phyloP scores from a whole-genome alignment of 1,140 invertebrate species.

The Adoxophyes honmai region DNA sequence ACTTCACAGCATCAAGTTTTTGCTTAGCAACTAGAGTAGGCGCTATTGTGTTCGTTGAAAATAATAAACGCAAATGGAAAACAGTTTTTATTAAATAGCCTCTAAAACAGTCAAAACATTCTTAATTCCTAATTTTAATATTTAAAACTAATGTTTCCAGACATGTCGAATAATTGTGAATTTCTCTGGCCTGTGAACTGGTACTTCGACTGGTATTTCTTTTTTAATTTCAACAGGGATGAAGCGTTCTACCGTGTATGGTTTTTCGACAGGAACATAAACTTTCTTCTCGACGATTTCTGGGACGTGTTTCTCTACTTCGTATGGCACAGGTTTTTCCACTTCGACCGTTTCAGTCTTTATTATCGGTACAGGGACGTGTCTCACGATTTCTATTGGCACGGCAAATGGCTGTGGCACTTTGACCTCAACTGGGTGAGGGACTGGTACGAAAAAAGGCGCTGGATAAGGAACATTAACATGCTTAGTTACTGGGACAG shows the following conservation, averaged over 20 bases:
- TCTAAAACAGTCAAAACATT: background rate
- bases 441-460: conserved; percentile 32
- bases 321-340: conserved; percentile 24
- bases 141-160: conserved; percentile 33
- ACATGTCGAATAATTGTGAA: conserved; percentile 31
- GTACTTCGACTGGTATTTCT: conserved; percentile 27
- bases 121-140: background rate
- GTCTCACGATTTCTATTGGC: conserved; percentile 35
- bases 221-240: conserved; percentile 30
- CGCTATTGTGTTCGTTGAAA: too few relatives aligned
- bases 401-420: conserved; percentile 36
- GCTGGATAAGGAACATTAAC: conserved; percentile 33
- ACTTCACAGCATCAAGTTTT: too few relatives aligned
- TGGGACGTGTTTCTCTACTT: conserved; percentile 28
- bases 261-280: conserved; percentile 27
- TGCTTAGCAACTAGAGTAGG: too few relatives aligned
- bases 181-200: conserved; percentile 29
- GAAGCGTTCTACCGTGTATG: conserved; percentile 24
- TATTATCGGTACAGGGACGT: conserved; percentile 27
- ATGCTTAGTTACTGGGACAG: conserved; percentile 29
- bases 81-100: conserved; percentile 3
- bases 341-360: conserved; percentile 30
- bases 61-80: too few relatives aligned
- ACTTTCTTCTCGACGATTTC: conserved; percentile 27
- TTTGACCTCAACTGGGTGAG: conserved; percentile 35